Evolutionary conservation across 2,888 invertebrate genomes (phyloP).

Genomic region (Tenthredo mesomela): DNA sequence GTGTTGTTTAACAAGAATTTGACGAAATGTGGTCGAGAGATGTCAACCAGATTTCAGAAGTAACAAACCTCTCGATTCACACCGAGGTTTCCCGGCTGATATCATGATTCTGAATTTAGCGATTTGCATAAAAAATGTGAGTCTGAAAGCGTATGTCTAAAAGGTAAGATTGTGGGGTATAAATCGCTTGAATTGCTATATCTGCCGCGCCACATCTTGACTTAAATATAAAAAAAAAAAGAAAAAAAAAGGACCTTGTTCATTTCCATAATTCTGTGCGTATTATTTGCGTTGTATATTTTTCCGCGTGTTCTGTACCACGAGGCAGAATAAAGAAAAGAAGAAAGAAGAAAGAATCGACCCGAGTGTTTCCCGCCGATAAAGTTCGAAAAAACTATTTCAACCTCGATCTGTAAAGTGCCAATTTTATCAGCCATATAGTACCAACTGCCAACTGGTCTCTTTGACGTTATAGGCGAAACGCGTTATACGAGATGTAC

Average conservation of each 20-base stretch:
- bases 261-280: neutral
- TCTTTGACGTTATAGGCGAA: neutral
- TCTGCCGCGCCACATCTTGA: neutral
- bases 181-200: neutral
- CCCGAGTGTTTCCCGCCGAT: neutral
- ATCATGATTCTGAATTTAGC: neutral
- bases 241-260: neutral
- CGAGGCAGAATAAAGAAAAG: neutral
- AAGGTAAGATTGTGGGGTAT: neutral
- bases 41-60: neutral
- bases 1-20: neutral
- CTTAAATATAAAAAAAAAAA: neutral
- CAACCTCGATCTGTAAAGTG: slow-evolving; percentile 4
- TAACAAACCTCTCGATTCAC: neutral
- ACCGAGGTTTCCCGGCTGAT: neutral
- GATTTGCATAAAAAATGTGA: neutral
- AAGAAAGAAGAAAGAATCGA: neutral
- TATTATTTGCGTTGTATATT: neutral
- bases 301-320: neutral
- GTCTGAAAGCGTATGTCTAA: neutral
- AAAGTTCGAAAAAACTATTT: neutral
- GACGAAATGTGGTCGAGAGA: neutral
- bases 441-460: neutral
- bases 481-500: neutral
- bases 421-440: neutral